Percentiles rank a stretch among this genome's conserved stretches.
Evolutionary conservation across 2,888 invertebrate species (phyloP).

Genomic region (Andrena fulva): DNA sequence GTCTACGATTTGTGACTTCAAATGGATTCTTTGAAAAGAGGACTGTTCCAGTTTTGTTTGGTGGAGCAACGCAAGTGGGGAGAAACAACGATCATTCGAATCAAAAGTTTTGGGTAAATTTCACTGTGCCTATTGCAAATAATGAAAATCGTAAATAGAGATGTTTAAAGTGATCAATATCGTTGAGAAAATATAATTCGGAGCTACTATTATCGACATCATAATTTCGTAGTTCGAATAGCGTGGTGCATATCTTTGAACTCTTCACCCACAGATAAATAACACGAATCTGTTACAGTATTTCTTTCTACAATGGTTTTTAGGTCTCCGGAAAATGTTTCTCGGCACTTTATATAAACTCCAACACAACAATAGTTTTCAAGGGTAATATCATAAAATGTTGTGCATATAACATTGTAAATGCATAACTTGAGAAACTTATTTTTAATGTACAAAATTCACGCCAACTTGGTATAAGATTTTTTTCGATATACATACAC

Average conservation of each 20-base stretch:
- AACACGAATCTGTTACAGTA: neutral
- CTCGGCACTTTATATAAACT: no score
- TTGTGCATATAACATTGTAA: no score
- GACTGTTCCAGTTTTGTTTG: slow-evolving; percentile 49
- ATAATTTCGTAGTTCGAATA: no score
- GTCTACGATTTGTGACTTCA: slow-evolving; percentile 65
- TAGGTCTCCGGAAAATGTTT: no score
- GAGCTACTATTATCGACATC: neutral
- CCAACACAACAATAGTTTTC: no score
- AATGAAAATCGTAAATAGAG: neutral
- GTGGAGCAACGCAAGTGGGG: slow-evolving; percentile 25
- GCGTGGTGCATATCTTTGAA: neutral
- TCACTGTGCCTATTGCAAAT: neutral
- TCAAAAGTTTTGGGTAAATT: slow-evolving; percentile 24
- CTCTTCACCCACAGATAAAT: slow-evolving; percentile 3
- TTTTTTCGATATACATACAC: no score
- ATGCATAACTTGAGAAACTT: no score
- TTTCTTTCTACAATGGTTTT: neutral
- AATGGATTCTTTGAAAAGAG: slow-evolving; percentile 70
- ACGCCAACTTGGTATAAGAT: no score
- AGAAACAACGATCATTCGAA: slow-evolving; percentile 22
- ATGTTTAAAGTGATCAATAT: neutral
- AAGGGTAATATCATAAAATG: no score
- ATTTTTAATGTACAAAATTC: no score
- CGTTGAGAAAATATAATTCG: neutral